A percentile compares a stretch with the other conserved stretches of the same genome.
phyloP scores from a whole-genome alignment of 2,797 vertebrate genomes.

The Benthosema pterotum region DNA sequence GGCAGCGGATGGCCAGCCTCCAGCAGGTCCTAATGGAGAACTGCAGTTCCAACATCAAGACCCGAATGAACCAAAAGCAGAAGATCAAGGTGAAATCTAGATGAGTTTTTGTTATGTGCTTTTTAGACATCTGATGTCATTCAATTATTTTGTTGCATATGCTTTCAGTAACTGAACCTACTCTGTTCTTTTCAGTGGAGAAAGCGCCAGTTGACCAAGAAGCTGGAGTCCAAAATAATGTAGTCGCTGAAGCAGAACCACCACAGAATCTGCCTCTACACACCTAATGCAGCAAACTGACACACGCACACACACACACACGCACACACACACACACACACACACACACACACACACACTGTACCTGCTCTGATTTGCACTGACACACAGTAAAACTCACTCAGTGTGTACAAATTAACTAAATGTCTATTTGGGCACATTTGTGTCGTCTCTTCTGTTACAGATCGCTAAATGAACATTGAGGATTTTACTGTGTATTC shows the following conservation, averaged over 20 bases:
- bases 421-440: too few relatives aligned
- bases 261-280: constrained; percentile 79
- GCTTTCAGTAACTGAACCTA: constrained; percentile 1
- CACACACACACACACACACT: background rate
- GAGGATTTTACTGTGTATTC: constrained; percentile 14
- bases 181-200: constrained; percentile 50
- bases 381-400: constrained; percentile 32
- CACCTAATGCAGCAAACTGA: constrained; percentile 41
- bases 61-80: constrained; percentile 45
- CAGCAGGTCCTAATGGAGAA: constrained; percentile 77
- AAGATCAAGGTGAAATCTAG: constrained; percentile 55
- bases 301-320: constrained; percentile 34
- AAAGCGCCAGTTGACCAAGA: constrained; percentile 65
- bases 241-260: constrained; percentile 78
- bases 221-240: constrained; percentile 58
- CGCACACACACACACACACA: constrained; percentile 11
- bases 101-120: background rate
- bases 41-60: constrained; percentile 79
- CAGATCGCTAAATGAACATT: too few relatives aligned
- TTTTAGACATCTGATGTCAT: background rate
- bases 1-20: constrained; percentile 63
- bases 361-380: constrained; percentile 34
- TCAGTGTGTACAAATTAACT: too few relatives aligned
- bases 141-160: background rate
- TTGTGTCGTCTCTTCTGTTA: too few relatives aligned